A percentile compares a stretch with the other conserved stretches of the same genome.
These are phyloP conservation scores for Chloropsis cyanopogon DNA, from an alignment of 2,113 vertebrate species.

Conservation along the genomic window DNA sequence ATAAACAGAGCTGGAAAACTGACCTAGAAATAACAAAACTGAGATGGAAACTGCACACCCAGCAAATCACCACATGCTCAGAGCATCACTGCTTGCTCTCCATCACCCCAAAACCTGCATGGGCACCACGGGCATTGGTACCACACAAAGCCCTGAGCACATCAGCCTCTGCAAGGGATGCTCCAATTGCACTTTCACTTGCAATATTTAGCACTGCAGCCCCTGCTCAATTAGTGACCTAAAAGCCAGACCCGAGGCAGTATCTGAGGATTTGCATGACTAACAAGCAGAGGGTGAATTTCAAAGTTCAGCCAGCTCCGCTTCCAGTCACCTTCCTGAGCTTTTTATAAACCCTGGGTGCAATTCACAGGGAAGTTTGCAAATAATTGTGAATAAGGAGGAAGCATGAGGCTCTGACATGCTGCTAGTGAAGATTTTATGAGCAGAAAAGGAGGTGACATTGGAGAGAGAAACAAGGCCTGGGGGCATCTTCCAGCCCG, in stretches of 20 bases:
- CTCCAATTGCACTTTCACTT: slow-evolving; percentile 17
- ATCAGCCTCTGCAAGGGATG: neutral
- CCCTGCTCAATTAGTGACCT: slow-evolving; percentile 12
- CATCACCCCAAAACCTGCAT: neutral
- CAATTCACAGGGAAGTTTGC: slow-evolving; percentile 59
- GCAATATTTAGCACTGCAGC: neutral
- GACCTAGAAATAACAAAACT: neutral
- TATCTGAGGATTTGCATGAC: slow-evolving; percentile 41
- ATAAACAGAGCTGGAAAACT: neutral
- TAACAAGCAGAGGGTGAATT: slow-evolving; percentile 35
- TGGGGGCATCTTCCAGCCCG: neutral
- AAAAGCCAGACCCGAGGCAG: neutral
- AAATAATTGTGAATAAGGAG: slow-evolving; percentile 43
- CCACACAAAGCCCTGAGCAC: rapidly evolving
- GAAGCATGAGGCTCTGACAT: slow-evolving; percentile 23
- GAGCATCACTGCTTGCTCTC: neutral
- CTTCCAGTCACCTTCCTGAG: slow-evolving; percentile 27
- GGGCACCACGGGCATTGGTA: rapidly evolving
- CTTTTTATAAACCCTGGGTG: slow-evolving; percentile 47
- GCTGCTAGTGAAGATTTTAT: slow-evolving; percentile 30
- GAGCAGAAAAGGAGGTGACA: slow-evolving; percentile 20
- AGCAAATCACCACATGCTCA: neutral
- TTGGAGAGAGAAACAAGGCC: neutral
- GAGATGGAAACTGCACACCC: neutral
- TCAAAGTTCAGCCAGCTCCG: slow-evolving; percentile 8